Base-by-base conservation (phyloP, 2,797 vertebrate genomes). In the Percopsis omiscomaycus region DNA sequence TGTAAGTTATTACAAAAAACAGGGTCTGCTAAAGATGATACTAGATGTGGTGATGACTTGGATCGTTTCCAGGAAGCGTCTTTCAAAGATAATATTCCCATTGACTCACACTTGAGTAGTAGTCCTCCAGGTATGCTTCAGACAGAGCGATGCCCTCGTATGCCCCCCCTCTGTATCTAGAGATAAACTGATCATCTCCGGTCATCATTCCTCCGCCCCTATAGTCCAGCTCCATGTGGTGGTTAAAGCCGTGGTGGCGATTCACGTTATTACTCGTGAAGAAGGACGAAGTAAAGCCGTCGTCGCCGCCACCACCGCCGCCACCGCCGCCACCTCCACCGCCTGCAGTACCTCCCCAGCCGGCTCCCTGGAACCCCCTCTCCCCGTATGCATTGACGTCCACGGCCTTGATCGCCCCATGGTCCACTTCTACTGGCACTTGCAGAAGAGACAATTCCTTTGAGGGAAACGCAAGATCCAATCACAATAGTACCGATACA, bases 31-130 rank as follows among this genome's bases (percentile, higher is more conserved):
- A 42, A 42, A 4, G 8, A 42, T 42, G 8, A 42, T 42, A 42
- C 22, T 22, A 22, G 22, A 22, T 22, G 1, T 22, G 22, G 22
- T 22, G 22, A 22, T 22, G 9, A 29, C 27, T 27, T 50, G 49
- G 4, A 50, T 15, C 27, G 4, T 3, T 28, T 28, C 11, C 52
- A 54, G 10, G 29, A 14, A 13, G 53, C 3, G 10, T 4, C 13
- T 44, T 57, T 57, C 8, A 15, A 55, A 22, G 12, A 47, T 27
- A 44, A 12, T 10, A 13, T 13, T 48, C 22, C 14, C 6, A 53
- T 15, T 59, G 73, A 89, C 90, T 85, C 59, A 94, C 92, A 62
- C 67, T 75, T 51, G 53, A 55, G 73, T 87, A 93, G 80, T 92
- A 93, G 3, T 81, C 69, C 6, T 10, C 58, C 52, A 94, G 69